Evolutionary conservation across 1,140 invertebrate genomes (phyloP).

Genomic region (Ladona fulva): DNA sequence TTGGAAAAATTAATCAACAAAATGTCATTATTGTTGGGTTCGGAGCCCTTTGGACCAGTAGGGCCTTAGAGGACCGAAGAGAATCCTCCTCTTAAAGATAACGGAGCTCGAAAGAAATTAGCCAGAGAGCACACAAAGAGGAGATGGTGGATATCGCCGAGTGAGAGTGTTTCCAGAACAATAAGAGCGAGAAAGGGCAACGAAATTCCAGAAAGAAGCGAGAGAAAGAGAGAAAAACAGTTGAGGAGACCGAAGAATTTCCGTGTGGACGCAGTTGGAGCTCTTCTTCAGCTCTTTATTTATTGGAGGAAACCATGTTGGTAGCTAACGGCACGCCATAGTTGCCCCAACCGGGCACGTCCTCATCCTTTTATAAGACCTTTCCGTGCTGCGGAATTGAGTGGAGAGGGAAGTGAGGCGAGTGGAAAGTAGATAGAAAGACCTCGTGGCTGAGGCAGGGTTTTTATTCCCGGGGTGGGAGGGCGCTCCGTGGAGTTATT

Average conservation of each 20-base stretch:
- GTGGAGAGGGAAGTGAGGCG: background rate
- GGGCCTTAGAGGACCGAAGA: too few species aligned
- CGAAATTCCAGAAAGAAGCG: background rate
- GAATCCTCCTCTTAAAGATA: too few species aligned
- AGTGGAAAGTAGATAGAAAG: background rate
- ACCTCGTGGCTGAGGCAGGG: background rate
- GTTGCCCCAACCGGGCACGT: background rate
- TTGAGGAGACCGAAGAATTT: background rate
- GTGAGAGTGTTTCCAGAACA: background rate
- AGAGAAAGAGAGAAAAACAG: background rate
- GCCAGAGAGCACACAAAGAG: too few species aligned
- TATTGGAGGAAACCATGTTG: background rate
- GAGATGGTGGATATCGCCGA: too few species aligned
- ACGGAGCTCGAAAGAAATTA: too few species aligned
- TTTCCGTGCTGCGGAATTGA: background rate
- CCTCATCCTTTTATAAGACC: slow-evolving; percentile 1
- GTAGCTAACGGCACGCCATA: background rate
- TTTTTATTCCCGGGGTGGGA: too few species aligned
- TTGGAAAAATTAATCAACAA: too few species aligned
- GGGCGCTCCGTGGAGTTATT: too few species aligned
- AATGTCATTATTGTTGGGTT: too few species aligned
- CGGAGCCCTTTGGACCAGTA: too few species aligned
- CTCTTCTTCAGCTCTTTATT: background rate
- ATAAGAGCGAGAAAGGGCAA: background rate
- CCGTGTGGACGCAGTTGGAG: background rate